Percentiles rank a stretch among this genome's conserved stretches.
These are phyloP conservation scores for Rutilus rutilus DNA, from an alignment of 2,113 vertebrate genomes.

Conservation along the genomic window DNA sequence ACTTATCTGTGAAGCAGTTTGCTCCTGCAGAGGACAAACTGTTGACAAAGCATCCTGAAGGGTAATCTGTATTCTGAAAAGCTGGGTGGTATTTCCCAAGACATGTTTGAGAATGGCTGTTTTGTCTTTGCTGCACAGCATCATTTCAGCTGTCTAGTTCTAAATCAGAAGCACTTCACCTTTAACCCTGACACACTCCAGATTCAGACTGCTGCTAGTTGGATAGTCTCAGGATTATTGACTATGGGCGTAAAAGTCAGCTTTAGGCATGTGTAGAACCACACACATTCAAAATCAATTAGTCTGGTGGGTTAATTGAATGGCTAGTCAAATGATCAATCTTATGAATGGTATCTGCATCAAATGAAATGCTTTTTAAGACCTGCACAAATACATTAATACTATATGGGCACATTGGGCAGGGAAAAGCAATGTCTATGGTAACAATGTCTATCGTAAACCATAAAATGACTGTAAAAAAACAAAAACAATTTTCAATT, in stretches of 20 bases:
- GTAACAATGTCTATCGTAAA: no score
- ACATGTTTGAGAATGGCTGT: constrained; percentile 26
- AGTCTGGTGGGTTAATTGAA: background rate
- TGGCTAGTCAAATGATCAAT: background rate
- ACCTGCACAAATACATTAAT: no score
- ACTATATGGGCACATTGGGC: no score
- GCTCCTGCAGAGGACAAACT: background rate
- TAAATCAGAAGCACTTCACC: constrained; percentile 28
- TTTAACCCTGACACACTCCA: constrained; percentile 27
- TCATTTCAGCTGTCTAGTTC: constrained; percentile 2
- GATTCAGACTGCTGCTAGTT: background rate
- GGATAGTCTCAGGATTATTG: background rate
- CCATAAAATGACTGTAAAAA: no score
- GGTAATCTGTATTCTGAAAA: constrained; percentile 28
- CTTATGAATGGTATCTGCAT: no score
- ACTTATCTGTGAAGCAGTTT: constrained; percentile 23
- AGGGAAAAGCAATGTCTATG: no score
- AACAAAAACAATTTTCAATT: no score
- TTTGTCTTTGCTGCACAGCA: constrained; percentile 17
- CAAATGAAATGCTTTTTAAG: no score
- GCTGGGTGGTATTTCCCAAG: constrained; percentile 12
- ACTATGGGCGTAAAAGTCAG: no score
- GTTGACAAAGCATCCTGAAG: constrained; percentile 24
- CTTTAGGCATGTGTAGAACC: background rate
- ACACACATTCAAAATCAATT: background rate